These are phyloP conservation scores for Arrhamphus sclerolepis DNA, from an alignment of 2,797 vertebrate species.

Conservation along the genomic window DNA sequence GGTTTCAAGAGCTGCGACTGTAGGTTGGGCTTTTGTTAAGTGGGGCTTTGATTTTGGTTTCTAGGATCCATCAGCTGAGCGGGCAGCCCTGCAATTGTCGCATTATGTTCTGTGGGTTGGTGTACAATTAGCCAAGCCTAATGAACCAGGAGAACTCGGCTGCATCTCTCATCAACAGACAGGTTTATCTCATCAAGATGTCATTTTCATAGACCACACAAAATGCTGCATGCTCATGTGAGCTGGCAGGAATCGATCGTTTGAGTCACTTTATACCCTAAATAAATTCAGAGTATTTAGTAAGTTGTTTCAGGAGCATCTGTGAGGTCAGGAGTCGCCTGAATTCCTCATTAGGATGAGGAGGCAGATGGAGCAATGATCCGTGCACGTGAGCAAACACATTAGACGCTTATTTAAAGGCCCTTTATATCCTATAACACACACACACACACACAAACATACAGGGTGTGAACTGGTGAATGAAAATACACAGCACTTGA, in stretches of 20 bases:
- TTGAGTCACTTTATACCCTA: not conserved
- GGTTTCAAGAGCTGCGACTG: slow-evolving; percentile 69
- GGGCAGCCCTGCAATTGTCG: slow-evolving; percentile 67
- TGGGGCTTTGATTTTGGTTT: slow-evolving; percentile 73
- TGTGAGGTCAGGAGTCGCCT: slow-evolving; percentile 61
- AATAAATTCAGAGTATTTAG: slow-evolving; percentile 37
- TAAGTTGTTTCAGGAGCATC: slow-evolving; percentile 52
- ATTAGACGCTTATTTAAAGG: slow-evolving; percentile 42
- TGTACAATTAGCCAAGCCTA: slow-evolving; percentile 63
- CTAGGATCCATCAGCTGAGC: slow-evolving; percentile 65
- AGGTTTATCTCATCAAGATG: slow-evolving; percentile 22
- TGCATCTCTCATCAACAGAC: slow-evolving; percentile 25
- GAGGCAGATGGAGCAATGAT: slow-evolving; percentile 69
- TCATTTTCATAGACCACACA: slow-evolving; percentile 18
- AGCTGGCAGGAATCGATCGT: too few species aligned
- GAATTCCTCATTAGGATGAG: slow-evolving; percentile 64
- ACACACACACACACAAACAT: slow-evolving; percentile 36
- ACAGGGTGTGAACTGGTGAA: slow-evolving; percentile 26
- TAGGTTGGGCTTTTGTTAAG: slow-evolving; percentile 67
- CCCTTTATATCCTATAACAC: slow-evolving; percentile 5
- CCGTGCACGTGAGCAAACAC: slow-evolving; percentile 62
- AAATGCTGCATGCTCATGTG: not conserved
- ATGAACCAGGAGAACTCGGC: slow-evolving; percentile 29
- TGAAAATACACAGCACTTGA: slow-evolving; percentile 30
- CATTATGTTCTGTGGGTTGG: slow-evolving; percentile 62